A percentile compares a stretch with the other conserved stretches of the same genome.
These are phyloP conservation scores for Piprites chloris DNA, from an alignment of 2,113 vertebrate genomes.

Conservation along the genomic window DNA sequence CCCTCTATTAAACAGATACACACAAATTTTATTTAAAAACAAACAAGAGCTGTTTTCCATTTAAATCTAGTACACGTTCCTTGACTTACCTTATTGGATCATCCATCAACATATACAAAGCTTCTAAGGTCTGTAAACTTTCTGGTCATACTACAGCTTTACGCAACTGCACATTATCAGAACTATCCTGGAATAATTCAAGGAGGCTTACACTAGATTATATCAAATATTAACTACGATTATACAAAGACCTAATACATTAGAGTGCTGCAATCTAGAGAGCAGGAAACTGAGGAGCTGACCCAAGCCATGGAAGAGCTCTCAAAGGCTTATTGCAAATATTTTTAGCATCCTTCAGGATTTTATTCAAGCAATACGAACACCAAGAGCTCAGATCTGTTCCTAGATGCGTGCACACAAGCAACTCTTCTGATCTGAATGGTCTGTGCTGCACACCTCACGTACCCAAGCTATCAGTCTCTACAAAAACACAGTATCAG, in stretches of 20 bases:
- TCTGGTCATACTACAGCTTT: constrained; percentile 15
- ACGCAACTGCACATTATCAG: constrained; percentile 40
- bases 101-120: constrained; percentile 3
- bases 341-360: background rate
- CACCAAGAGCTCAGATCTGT: background rate
- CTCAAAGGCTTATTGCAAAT: background rate
- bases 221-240: constrained; percentile 22
- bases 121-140: constrained; percentile 5
- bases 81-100: constrained; percentile 14
- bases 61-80: background rate
- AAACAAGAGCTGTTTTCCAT: constrained; percentile 15
- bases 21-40: constrained; percentile 24
- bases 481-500: background rate
- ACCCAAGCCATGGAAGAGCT: background rate
- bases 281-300: background rate
- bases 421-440: background rate
- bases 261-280: background rate
- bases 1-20: background rate
- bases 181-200: constrained; percentile 42
- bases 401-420: background rate
- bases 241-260: constrained; percentile 15
- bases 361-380: background rate
- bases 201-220: constrained; percentile 5
- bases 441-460: background rate
- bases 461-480: background rate